A percentile compares a stretch with the other conserved stretches of the same genome.
Evolutionary conservation across 2,113 vertebrate species (phyloP).

Genomic region (Cinclus mexicanus): DNA sequence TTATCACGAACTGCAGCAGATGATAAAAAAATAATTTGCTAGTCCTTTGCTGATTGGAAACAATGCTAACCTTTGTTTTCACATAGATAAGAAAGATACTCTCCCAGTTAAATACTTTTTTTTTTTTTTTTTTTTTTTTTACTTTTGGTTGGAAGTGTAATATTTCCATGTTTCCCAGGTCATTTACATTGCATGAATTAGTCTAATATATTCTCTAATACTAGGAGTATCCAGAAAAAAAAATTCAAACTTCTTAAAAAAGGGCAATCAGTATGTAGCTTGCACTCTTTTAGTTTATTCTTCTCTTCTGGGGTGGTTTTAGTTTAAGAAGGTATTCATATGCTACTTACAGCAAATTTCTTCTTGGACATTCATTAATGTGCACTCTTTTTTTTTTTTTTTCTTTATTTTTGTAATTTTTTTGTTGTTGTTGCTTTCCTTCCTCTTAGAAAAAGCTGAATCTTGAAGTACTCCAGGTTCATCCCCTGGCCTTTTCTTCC

Average conservation of each 20-base stretch:
- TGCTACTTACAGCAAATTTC: not conserved
- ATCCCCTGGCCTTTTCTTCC: not conserved
- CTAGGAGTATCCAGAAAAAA: not conserved
- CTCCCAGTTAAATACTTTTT: not conserved
- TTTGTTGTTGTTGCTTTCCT: not conserved
- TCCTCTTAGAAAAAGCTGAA: not conserved
- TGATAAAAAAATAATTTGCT: not conserved
- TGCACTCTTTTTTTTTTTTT: fast-evolving
- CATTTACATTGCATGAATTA: not conserved
- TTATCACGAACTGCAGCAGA: not conserved
- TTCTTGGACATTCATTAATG: not conserved
- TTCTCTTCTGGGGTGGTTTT: not conserved
- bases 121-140: not conserved
- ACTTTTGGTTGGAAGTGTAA: not conserved
- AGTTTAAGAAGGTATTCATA: not conserved
- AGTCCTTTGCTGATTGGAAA: not conserved
- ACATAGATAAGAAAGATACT: not conserved
- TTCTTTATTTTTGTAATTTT: no score
- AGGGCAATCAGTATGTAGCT: not conserved
- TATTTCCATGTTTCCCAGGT: not conserved
- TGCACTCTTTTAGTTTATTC: not conserved
- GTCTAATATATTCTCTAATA: not conserved
- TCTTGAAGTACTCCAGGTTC: not conserved
- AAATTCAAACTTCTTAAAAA: not conserved
- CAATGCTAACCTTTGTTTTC: not conserved